phyloP scores from a whole-genome alignment of 2,113 vertebrate genomes.

The Cacatua alba region DNA sequence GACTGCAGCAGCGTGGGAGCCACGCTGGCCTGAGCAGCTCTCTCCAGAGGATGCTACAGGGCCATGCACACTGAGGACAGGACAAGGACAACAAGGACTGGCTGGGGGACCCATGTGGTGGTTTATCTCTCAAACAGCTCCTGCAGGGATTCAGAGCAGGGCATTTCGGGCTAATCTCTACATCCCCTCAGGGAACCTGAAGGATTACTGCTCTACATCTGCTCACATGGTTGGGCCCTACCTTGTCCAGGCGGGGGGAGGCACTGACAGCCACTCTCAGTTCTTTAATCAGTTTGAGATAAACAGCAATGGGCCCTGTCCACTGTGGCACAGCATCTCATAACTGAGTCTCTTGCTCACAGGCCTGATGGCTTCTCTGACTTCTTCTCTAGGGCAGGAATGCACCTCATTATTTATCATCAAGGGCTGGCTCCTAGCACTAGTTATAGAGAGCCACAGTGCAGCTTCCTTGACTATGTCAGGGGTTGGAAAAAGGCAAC shows the following conservation, averaged over 20 bases:
- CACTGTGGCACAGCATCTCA: background rate
- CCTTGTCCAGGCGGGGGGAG: background rate
- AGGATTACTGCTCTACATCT: constrained; percentile 64
- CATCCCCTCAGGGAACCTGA: constrained; percentile 54
- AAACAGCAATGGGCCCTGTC: background rate
- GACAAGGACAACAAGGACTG: constrained; percentile 8
- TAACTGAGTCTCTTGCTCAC: background rate
- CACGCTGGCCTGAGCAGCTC: background rate
- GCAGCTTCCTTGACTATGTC: background rate
- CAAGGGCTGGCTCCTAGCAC: background rate
- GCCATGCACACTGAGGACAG: background rate
- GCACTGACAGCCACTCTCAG: background rate
- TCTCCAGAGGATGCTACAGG: background rate
- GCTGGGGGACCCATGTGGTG: background rate
- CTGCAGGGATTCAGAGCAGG: constrained; percentile 63
- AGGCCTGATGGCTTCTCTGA: background rate
- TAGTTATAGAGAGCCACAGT: background rate
- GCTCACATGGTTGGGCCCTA: constrained; percentile 37
- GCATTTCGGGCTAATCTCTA: constrained; percentile 55
- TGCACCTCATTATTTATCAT: background rate
- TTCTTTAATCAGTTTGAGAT: constrained; percentile 5
- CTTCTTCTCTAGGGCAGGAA: background rate
- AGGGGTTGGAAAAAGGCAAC: background rate
- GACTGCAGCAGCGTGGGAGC: background rate
- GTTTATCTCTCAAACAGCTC: constrained; percentile 62